These are phyloP conservation scores for Apodemus sylvaticus DNA, from an alignment of 2,113 vertebrate species.

Conservation along the genomic window DNA sequence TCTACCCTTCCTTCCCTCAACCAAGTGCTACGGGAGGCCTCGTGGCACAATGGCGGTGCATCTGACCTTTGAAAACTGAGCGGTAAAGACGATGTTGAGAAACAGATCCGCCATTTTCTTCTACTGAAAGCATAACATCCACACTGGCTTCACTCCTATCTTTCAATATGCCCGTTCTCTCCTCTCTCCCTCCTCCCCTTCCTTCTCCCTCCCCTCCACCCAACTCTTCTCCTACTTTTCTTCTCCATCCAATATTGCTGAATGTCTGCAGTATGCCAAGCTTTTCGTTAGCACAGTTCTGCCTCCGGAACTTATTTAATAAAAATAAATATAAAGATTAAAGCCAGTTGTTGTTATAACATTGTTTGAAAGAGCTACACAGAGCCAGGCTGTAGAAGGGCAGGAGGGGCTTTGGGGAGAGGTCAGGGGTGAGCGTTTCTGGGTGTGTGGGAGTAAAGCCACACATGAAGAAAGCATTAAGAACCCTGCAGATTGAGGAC, in stretches of 20 bases:
- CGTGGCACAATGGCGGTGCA: too few species aligned
- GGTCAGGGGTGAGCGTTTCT: not conserved
- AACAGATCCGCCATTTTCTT: not conserved
- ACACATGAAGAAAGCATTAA: not conserved
- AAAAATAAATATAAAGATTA: conserved; percentile 7
- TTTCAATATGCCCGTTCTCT: not conserved
- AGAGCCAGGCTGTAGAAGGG: not conserved
- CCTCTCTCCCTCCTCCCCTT: too few species aligned
- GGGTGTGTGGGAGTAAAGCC: not conserved
- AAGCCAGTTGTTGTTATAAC: conserved; percentile 22
- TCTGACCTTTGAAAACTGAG: not conserved
- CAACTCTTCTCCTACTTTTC: not conserved
- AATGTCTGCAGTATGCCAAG: not conserved
- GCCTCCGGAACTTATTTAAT: not conserved
- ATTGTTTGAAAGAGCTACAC: not conserved
- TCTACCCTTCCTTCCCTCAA: not conserved
- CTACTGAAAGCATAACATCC: not conserved
- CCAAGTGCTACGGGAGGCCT: too few species aligned
- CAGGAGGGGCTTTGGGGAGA: not conserved
- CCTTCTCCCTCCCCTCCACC: not conserved
- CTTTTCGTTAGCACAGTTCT: not conserved
- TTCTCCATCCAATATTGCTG: conserved; percentile 17
- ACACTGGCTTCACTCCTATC: not conserved
- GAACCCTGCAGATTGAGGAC: not conserved
- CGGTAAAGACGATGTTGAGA: not conserved